Evolutionary conservation across 2,888 invertebrate genomes (phyloP), one percentile per base, ranked within the genome.

Genomic region (Ligdia adustata): DNA sequence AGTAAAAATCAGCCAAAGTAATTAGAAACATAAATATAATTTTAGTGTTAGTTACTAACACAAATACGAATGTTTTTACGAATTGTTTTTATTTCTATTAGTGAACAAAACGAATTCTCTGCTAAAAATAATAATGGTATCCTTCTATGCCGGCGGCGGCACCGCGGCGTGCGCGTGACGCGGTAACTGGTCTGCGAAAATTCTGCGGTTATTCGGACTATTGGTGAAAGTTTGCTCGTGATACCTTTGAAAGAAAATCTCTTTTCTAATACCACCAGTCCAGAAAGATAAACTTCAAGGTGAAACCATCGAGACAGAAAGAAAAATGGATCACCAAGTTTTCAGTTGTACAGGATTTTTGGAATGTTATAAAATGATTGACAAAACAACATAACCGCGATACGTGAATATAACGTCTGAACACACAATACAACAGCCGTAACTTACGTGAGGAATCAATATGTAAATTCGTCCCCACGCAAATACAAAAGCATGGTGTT

Each of bases 391-490:
- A 45, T 22, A 45, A 33, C 20, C 12, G n/a, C n/a, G 2, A 40
- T 34, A 42, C 42, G 38, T 13, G 15, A 37, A 28, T 33, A 48
- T 27, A 42, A 37, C 48, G 41, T 38, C 33, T 38, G 33, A 42
- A 33, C 40, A 32, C 32, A 28, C 43, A n/a, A n/a, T n/a, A 48
- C 48, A 41, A 37, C 15, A 32, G 38, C 27, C 42, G 24, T 38
- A 34, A 38, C 48, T 42, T 42, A 42, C 48, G 32, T 42, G 41
- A 35, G 42, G 38, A 49, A 49, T 49, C 48, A 49, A 49, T 49
- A 49, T 49, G 48, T 43, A 49, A 49, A 49, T 49, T 33, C 16
- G 42, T 33, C 48, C 48, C 38, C 33, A 49, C 42, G 42, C 48
- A 49, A 11, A 42, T 49, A 49, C 33, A 43, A 39, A 37, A 43